Evolutionary conservation across 1,140 invertebrate genomes (phyloP), one percentile per base, ranked within the genome.

Genomic region (Luehdorfia chinensis): DNA sequence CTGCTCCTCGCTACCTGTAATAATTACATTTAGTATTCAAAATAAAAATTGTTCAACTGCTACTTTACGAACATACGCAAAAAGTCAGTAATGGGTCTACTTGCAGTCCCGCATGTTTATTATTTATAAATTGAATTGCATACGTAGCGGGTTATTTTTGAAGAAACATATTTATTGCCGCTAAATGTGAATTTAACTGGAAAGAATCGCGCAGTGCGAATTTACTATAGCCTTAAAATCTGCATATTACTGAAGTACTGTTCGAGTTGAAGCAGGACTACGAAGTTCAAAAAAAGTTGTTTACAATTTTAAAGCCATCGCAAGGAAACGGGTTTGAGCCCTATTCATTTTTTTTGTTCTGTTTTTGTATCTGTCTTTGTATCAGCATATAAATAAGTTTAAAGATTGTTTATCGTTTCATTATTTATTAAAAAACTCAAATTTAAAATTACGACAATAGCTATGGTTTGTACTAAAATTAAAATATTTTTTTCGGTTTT

Each of bases 1-100:
- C 49, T 84, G 69, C 18, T 76, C 69, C 25, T 74, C 72, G 27
- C 78, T 81, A 1, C 74, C 81, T 85, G 25, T 8, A 28, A 51
- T 12, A 66, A 64, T 23, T 16, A 23, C 11, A 34, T 8, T 11
- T 7, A 4, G n/a, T 28, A 28, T n/a, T 28, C 2, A 28, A 6
- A 6, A 9, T 2, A 28, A 28, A 28, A n/a, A 21, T 6, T 6
- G 25, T 28, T 9, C 2, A 4, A 28, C 2, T n/a, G 8, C 2
- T 28, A 28, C 2, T 6, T 28, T n/a, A 4, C n/a, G n/a, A 28
- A 28, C n/a, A 4, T 28, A 28, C 8, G 2, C 25, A 2, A n/a
- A 9, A 28, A n/a, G 25, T n/a, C 2, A n/a, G 4, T 4, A n/a
- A 28, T 21, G 7, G 19, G 19, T 7, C 19, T 4, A 3, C 7